Evolutionary conservation across 2,888 invertebrate genomes (phyloP), one percentile per base, ranked within the genome.

Genomic region (Caenorhabditis sinica): DNA sequence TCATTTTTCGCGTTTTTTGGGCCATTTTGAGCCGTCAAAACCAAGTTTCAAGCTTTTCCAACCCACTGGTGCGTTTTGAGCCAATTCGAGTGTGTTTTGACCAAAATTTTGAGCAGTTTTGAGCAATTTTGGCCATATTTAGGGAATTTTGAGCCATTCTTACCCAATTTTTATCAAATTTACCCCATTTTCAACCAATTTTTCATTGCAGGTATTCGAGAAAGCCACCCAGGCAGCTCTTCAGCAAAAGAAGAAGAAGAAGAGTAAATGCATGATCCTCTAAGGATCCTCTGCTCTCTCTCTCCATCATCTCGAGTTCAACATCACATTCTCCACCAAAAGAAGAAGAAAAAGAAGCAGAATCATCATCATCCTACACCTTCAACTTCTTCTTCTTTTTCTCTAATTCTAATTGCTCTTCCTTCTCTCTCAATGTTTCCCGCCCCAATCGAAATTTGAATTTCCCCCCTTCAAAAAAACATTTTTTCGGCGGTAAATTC

Each of bases 201-300:
- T 43, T 49, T 40, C 49, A n/a, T 69, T 83, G 2, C 74, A 98
- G 95, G 98, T 99, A 90, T 99, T 99, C 94, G 98, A 98, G 95
- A 98, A 97, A 92, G 98, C 98, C 93, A 97, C 98, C 89, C 95
- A 97, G 93, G 98, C 98, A 93, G 98, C 98, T 92, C 95, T 98
- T 94, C 97, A 97, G 95, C 97, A 97, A 90, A 94, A 94, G 90
- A 94, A 93, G 91, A 94, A 93, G 92, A 94, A 93, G 92, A 93
- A 92, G 88, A 90, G 92, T 83, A 91, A 91, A 87, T 93, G 93
- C 90, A 87, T 87, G 80, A 86, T 94, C 81, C 91, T 94, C 45
- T 93, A 45, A 33, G 17, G 13, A 11, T 11, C 40, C 40, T 5
- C 13, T 25, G 30, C 6, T 30, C 30, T 23, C 23, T 6, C 6